A percentile compares a stretch with the other conserved stretches of the same genome.
Conservation (phyloP, 2,113 vertebrate genomes). For the Tragelaphus buxtoni region DNA sequence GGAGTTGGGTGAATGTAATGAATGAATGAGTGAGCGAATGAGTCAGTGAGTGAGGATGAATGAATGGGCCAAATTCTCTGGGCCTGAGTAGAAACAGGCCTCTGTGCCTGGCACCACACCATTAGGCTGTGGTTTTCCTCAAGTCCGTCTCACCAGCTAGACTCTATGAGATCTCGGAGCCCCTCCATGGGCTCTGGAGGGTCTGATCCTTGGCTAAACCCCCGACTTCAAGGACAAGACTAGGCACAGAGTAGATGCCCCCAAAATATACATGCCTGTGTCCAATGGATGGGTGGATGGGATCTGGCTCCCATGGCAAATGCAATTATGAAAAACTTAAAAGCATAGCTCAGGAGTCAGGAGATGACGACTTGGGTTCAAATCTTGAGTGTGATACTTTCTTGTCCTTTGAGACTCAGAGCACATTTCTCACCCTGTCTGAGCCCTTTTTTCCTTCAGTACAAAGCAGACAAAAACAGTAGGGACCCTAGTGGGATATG, state of each 20-base stretch:
- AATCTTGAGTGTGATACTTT: neutral
- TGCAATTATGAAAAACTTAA: neutral
- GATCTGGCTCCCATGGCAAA: neutral
- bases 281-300: neutral
- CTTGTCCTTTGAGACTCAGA: neutral
- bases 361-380: neutral
- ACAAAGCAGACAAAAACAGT: neutral
- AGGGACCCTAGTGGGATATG: neutral
- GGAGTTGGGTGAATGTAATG: neutral
- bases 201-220: neutral
- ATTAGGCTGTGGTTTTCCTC: neutral
- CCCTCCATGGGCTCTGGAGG: neutral
- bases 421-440: neutral
- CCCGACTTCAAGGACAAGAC: neutral
- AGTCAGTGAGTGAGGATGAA: neutral
- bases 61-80: no score
- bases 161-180: neutral
- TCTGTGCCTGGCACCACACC: neutral
- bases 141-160: neutral
- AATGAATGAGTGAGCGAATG: neutral
- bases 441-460: neutral
- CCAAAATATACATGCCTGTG: neutral
- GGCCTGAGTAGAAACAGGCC: neutral
- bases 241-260: neutral
- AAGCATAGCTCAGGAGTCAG: neutral